Conservation (phyloP, 2,797 vertebrate species). For the Euphonia xanthogaster region DNA sequence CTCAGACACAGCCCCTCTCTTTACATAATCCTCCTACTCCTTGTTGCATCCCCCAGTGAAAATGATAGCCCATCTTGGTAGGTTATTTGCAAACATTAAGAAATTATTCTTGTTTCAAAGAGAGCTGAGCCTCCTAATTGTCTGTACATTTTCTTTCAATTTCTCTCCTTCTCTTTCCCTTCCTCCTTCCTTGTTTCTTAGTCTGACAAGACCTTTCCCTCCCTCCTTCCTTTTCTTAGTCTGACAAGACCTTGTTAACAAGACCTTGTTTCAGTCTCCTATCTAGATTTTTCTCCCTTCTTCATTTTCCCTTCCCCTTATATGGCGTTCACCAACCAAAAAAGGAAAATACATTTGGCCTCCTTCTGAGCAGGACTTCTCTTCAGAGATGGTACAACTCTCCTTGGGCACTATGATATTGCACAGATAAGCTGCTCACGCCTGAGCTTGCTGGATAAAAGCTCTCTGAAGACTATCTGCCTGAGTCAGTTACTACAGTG, state of each 20-base stretch:
- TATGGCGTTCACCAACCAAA: background rate
- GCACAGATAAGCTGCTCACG: background rate
- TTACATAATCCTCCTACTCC: background rate
- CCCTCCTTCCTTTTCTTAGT: background rate
- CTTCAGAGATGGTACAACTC: background rate
- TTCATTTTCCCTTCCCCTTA: background rate
- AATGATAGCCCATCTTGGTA: background rate
- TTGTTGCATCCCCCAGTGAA: background rate
- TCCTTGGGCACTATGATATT: background rate
- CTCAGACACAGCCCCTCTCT: background rate
- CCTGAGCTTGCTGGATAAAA: background rate
- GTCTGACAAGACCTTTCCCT: background rate
- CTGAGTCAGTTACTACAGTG: background rate
- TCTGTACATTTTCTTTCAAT: background rate
- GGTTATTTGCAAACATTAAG: background rate
- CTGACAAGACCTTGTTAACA: background rate
- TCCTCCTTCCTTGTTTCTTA: background rate
- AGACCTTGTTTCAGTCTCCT: background rate
- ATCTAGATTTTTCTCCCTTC: background rate
- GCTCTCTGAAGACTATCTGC: background rate
- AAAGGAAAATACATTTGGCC: background rate
- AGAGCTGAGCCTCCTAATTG: background rate
- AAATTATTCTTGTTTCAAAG: background rate
- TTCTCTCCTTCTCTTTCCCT: background rate
- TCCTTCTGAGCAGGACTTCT: background rate